Evolutionary conservation across 2,113 vertebrate species (phyloP).

Genomic region (Pampusana beccarii): DNA sequence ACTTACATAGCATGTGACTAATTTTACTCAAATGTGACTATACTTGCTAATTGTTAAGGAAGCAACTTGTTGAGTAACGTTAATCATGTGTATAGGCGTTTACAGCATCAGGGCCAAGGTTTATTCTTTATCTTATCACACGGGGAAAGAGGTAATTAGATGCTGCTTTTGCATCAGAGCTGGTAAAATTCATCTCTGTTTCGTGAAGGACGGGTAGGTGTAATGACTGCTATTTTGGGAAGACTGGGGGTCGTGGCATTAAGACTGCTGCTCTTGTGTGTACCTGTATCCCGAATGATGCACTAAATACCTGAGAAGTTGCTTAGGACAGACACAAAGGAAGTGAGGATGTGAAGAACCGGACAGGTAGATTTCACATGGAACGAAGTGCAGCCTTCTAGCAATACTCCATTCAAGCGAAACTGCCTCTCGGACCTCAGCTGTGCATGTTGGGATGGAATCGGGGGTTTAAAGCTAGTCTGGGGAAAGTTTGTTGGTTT

Average conservation of each 20-base stretch:
- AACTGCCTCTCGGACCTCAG: not conserved
- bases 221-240: not conserved
- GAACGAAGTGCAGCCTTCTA: not conserved
- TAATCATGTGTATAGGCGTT: not conserved
- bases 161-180: not conserved
- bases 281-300: not conserved
- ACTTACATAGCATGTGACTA: not conserved
- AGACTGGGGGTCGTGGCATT: not conserved
- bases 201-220: not conserved
- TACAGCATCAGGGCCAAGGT: not conserved
- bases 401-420: not conserved
- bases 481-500: not conserved
- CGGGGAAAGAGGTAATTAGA: not conserved
- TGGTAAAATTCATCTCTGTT: not conserved
- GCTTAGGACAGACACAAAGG: not conserved
- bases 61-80: not conserved
- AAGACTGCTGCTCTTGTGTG: not conserved
- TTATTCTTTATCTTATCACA: not conserved
- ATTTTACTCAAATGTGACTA: constrained; percentile 5
- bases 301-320: not conserved
- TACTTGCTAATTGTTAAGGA: not conserved
- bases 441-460: not conserved
- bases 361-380: not conserved
- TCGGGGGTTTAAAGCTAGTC: not conserved
- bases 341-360: not conserved